A percentile compares a stretch with the other conserved stretches of the same genome.
Conservation (phyloP, 2,888 invertebrate genomes). For the Phrixothrix hirtus region DNA sequence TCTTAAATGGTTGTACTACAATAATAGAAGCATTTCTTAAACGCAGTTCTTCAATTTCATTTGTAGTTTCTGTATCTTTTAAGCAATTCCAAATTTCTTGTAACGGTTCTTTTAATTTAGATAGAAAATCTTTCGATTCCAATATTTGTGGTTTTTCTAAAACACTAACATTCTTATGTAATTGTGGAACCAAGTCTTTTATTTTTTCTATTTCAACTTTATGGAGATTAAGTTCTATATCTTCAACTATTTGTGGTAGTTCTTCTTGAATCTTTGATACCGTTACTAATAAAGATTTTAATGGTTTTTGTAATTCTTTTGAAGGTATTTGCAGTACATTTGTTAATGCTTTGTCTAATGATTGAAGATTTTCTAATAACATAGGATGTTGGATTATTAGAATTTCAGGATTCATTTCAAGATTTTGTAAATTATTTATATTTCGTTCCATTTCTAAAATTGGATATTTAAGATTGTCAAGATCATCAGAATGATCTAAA, state of each 20-base stretch:
- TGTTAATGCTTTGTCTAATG: too few relatives aligned
- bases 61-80: not conserved
- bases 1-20: not conserved
- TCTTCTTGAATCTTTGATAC: constrained; percentile 4
- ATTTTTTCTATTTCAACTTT: not conserved
- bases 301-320: too few relatives aligned
- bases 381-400: too few relatives aligned
- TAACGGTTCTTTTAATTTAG: not conserved
- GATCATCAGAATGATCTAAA: not conserved
- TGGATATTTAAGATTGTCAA: not conserved
- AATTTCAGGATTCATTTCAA: not conserved
- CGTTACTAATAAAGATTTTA: constrained; percentile 2
- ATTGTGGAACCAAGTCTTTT: not conserved
- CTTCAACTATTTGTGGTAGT: not conserved
- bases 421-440: not conserved
- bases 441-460: not conserved
- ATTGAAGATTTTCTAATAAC: too few relatives aligned
- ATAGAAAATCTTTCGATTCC: too few relatives aligned
- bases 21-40: not conserved
- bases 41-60: too few relatives aligned
- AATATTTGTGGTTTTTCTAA: not conserved
- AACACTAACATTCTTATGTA: not conserved
- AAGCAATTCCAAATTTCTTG: not conserved
- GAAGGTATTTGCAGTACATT: too few relatives aligned
- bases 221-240: too few relatives aligned